phyloP scores from a whole-genome alignment of 2,888 invertebrate genomes.

The Frankliniella fusca region DNA sequence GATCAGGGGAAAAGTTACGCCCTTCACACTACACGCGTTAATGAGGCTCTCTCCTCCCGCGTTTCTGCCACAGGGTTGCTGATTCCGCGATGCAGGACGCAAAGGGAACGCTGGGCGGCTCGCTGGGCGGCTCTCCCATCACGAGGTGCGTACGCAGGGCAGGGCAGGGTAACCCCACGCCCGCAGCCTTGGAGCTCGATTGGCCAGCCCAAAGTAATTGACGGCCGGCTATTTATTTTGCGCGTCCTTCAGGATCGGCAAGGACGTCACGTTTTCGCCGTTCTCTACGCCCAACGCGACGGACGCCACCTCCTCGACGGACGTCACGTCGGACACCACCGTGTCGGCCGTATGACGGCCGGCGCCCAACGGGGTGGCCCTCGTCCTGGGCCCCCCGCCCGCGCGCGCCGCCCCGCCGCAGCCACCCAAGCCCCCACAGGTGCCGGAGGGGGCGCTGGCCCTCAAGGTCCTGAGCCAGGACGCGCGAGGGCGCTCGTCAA shows the following conservation, averaged over 20 bases:
- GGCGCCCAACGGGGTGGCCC: not conserved
- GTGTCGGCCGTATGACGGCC: slow-evolving; percentile 27
- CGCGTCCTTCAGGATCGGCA: not conserved
- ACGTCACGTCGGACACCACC: slow-evolving; percentile 39
- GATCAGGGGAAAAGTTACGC: too few relatives aligned
- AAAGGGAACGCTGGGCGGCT: not conserved
- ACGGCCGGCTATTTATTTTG: not conserved
- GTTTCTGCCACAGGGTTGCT: not conserved
- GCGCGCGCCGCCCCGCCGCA: not conserved
- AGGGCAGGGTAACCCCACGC: too few relatives aligned
- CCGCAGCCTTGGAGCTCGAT: too few relatives aligned
- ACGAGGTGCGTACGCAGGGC: not conserved
- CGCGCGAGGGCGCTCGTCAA: not conserved
- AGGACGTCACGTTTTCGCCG: slow-evolving; percentile 30
- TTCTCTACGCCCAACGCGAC: slow-evolving; percentile 39
- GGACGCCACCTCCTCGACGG: slow-evolving; percentile 40
- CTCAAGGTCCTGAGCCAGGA: too few relatives aligned
- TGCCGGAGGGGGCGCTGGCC: not conserved
- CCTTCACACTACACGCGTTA: too few relatives aligned
- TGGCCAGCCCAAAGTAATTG: too few relatives aligned
- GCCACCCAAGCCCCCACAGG: not conserved
- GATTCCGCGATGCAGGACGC: not conserved
- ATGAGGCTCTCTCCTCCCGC: not conserved
- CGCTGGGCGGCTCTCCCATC: not conserved
- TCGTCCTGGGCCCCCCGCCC: not conserved